These are phyloP conservation scores for Nasonovia ribisnigri DNA, from an alignment of 2,888 invertebrate species.

Conservation along the genomic window DNA sequence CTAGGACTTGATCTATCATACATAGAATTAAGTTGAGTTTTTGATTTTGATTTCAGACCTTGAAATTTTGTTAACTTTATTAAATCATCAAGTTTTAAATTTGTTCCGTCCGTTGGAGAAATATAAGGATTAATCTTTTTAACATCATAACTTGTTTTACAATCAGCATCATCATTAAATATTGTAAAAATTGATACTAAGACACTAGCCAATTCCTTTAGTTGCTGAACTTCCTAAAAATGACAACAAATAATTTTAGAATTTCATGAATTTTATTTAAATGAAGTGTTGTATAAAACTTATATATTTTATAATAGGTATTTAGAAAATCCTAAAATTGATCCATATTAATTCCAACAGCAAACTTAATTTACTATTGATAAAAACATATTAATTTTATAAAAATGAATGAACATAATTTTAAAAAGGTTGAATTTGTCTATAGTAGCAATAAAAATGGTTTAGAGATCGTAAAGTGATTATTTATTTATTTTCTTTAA, in stretches of 20 bases:
- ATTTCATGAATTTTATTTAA: not conserved
- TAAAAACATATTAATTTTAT: not conserved
- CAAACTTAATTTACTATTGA: not conserved
- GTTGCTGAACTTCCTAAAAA: slow-evolving; percentile 56
- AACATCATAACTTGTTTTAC: slow-evolving; percentile 44
- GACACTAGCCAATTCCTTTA: slow-evolving; percentile 59
- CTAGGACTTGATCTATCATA: slow-evolving; percentile 59
- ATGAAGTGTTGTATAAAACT: not conserved
- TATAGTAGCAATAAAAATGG: not conserved
- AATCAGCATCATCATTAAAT: slow-evolving; percentile 57
- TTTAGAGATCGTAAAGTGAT: not conserved
- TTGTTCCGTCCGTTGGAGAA: slow-evolving; percentile 43
- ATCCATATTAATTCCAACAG: not conserved
- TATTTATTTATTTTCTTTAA: not conserved
- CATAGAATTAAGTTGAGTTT: slow-evolving; percentile 47
- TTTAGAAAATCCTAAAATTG: not conserved
- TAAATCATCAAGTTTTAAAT: slow-evolving; percentile 59
- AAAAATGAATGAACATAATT: not conserved
- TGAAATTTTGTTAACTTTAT: slow-evolving; percentile 59
- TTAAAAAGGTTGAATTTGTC: not conserved
- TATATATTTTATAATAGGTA: not conserved
- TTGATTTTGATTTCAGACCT: slow-evolving; percentile 56
- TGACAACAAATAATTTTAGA: not conserved
- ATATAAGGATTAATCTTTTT: slow-evolving; percentile 40
- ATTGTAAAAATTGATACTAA: slow-evolving; percentile 53